phyloP scores from a whole-genome alignment of 23 tunicate species.

The Botrylloides violaceus region DNA sequence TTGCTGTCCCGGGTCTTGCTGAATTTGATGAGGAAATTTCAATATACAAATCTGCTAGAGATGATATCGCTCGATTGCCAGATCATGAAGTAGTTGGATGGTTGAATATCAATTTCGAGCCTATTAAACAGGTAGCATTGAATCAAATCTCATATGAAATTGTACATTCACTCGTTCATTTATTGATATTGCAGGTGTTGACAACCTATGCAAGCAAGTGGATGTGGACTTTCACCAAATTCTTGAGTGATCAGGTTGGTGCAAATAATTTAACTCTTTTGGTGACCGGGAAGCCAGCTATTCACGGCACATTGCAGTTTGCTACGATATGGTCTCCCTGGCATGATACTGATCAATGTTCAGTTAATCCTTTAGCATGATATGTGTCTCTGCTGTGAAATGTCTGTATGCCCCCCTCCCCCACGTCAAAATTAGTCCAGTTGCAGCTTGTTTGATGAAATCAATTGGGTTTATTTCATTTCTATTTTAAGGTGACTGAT shows the following conservation, averaged over 20 bases:
- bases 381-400: no score
- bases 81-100: slow-evolving; percentile 69
- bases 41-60: slow-evolving; percentile 55
- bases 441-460: no score
- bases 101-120: slow-evolving; percentile 72
- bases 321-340: no score
- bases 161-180: neutral
- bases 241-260: slow-evolving; percentile 76
- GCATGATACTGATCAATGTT: no score
- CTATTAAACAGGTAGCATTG: slow-evolving; percentile 71
- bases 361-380: no score
- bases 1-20: slow-evolving; percentile 49
- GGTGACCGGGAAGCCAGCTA: no score
- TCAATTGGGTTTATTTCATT: no score
- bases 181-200: slow-evolving; percentile 37
- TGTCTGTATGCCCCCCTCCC: no score
- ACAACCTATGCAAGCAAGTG: slow-evolving; percentile 94
- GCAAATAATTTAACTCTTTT: no score
- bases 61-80: slow-evolving; percentile 55
- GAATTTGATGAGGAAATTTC: slow-evolving; percentile 90
- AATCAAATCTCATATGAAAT: neutral
- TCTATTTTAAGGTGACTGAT: slow-evolving; percentile 41
- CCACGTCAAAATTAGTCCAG: no score
- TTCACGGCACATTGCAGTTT: no score
- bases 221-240: slow-evolving; percentile 93